Percentiles rank a stretch among this genome's conserved stretches.
phyloP scores from a whole-genome alignment of 2,888 invertebrate species.

The Cataglyphis altisquamis region DNA sequence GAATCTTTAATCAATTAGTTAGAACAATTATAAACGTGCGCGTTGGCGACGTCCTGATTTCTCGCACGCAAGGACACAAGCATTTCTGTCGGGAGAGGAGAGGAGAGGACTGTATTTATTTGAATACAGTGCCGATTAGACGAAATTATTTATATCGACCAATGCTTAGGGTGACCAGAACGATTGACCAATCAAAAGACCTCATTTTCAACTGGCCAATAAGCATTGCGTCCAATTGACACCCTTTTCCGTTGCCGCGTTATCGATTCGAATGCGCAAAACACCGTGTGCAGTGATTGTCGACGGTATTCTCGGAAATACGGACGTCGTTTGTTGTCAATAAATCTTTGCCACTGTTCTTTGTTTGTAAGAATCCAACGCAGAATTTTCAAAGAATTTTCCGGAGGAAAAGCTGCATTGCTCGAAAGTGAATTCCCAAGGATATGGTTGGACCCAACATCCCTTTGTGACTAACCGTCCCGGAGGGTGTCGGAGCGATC shows the following conservation, averaged over 20 bases:
- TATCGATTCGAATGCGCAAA: conserved; percentile 85
- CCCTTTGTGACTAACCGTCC: conserved; percentile 82
- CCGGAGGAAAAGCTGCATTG: conserved; percentile 42
- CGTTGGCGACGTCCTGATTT: conserved; percentile 24
- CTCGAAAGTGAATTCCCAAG: conserved; percentile 30
- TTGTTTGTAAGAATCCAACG: conserved; percentile 13
- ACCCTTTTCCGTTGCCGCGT: conserved; percentile 67
- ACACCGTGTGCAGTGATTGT: conserved; percentile 57
- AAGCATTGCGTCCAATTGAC: no score
- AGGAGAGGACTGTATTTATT: no score
- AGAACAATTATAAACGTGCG: not conserved
- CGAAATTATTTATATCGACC: no score
- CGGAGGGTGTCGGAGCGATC: conserved; percentile 73
- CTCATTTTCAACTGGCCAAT: no score
- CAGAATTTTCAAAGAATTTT: not conserved
- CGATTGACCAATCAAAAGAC: no score
- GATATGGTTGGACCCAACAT: conserved; percentile 78
- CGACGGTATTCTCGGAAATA: conserved; percentile 62
- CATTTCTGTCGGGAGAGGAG: conserved; percentile 60
- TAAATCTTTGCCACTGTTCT: not conserved
- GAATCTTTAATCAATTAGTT: not conserved
- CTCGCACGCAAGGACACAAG: conserved; percentile 81
- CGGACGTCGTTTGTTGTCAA: conserved; percentile 50
- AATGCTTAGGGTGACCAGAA: no score
- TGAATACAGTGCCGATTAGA: no score